A percentile compares a stretch with the other conserved stretches of the same genome.
Evolutionary conservation across 23 tunicate genomes (phyloP).

Genomic region (Phallusia fumigata): DNA sequence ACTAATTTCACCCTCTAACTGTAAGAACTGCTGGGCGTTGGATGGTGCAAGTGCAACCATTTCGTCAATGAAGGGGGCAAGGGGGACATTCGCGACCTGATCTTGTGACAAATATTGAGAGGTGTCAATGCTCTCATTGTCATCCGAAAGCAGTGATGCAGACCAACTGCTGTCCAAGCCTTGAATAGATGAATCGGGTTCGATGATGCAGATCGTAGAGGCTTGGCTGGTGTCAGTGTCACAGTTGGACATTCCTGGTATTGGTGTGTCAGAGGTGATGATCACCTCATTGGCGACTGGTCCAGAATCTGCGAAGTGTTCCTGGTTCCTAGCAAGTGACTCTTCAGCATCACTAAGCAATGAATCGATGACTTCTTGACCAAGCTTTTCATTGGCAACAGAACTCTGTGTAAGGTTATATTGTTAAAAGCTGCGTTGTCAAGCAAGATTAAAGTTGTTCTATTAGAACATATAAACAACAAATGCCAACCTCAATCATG

Average conservation of each 20-base stretch:
- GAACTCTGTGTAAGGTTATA: neutral
- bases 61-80: slow-evolving; percentile 42
- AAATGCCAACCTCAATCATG: neutral
- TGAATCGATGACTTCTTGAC: neutral
- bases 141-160: neutral
- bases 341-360: neutral
- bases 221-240: neutral
- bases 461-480: no score
- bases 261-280: slow-evolving; percentile 2
- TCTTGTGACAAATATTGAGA: neutral
- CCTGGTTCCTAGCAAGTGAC: neutral
- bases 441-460: no score
- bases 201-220: slow-evolving; percentile 3
- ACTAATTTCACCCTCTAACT: slow-evolving; percentile 10
- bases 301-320: neutral
- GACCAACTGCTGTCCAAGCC: slow-evolving; percentile 6
- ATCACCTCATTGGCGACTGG: neutral
- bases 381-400: neutral
- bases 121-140: neutral
- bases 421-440: no score
- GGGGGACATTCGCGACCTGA: neutral
- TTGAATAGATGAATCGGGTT: neutral
- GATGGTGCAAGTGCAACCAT: slow-evolving; percentile 9
- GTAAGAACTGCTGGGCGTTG: slow-evolving; percentile 21
- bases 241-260: neutral